Evolutionary conservation across 2,113 vertebrate genomes (phyloP).

Genomic region (Rattus rattus): DNA sequence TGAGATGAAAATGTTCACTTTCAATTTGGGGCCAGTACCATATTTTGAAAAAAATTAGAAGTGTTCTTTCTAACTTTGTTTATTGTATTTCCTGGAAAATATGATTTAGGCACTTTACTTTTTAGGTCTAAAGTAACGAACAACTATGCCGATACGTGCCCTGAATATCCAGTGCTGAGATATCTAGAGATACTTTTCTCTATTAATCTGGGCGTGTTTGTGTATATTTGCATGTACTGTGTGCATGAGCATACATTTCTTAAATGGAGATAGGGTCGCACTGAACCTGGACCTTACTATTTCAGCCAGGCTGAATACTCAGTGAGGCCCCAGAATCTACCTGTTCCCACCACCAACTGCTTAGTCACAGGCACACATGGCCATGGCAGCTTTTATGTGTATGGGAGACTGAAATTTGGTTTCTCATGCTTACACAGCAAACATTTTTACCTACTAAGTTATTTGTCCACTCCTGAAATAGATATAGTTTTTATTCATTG

Average conservation of each 20-base stretch:
- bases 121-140: neutral
- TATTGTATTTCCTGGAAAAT: conserved; percentile 9
- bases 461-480: neutral
- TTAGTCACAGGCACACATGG: neutral
- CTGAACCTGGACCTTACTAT: neutral
- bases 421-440: neutral
- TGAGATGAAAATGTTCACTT: neutral
- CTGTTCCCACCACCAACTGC: too few species aligned
- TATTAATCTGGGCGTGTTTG: neutral
- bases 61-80: neutral
- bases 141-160: neutral
- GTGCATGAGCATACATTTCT: too few species aligned
- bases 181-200: neutral
- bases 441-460: too few species aligned
- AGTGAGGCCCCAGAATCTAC: neutral
- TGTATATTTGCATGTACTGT: neutral
- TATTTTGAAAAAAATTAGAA: neutral
- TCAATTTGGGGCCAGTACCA: neutral
- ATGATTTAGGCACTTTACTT: neutral
- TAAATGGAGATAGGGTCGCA: neutral
- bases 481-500: neutral
- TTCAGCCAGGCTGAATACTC: neutral
- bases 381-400: neutral
- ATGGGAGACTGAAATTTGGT: neutral
- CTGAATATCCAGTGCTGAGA: neutral